Conservation (phyloP, 2,113 vertebrate species). For the Rhinolophus ferrumequinum region DNA sequence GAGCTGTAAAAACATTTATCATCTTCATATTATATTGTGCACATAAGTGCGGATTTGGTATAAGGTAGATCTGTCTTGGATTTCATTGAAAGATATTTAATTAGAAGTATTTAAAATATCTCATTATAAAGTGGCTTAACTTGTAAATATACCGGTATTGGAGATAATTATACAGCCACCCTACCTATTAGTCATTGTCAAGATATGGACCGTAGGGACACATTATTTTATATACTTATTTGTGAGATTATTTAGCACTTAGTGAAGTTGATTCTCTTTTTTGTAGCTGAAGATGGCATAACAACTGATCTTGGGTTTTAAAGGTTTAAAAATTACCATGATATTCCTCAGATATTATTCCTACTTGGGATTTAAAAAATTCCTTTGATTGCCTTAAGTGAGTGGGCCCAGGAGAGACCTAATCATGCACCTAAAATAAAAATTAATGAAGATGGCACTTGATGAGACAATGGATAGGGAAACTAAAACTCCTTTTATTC, state of each 20-base stretch:
- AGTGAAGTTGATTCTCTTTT: neutral
- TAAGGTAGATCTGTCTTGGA: neutral
- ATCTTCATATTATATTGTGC: neutral
- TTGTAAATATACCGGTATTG: neutral
- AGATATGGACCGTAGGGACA: neutral
- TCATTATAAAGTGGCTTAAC: neutral
- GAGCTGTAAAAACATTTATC: neutral
- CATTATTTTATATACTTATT: neutral
- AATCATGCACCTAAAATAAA: neutral
- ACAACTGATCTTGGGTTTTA: neutral
- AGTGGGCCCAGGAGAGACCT: neutral
- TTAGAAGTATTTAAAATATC: neutral
- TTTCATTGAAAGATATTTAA: neutral
- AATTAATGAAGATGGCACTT: neutral
- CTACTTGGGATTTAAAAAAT: neutral
- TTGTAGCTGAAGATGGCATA: neutral
- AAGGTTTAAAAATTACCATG: neutral
- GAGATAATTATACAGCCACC: neutral
- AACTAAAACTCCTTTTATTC: neutral
- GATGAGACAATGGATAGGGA: neutral
- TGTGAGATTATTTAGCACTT: constrained; percentile 1
- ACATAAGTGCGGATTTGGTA: neutral
- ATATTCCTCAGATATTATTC: neutral
- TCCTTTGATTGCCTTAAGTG: neutral
- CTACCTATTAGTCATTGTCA: neutral